Percentiles rank a stretch among this genome's conserved stretches.
These are phyloP conservation scores for Plectus sambesii DNA, from an alignment of 1,140 invertebrate genomes.

Conservation along the genomic window DNA sequence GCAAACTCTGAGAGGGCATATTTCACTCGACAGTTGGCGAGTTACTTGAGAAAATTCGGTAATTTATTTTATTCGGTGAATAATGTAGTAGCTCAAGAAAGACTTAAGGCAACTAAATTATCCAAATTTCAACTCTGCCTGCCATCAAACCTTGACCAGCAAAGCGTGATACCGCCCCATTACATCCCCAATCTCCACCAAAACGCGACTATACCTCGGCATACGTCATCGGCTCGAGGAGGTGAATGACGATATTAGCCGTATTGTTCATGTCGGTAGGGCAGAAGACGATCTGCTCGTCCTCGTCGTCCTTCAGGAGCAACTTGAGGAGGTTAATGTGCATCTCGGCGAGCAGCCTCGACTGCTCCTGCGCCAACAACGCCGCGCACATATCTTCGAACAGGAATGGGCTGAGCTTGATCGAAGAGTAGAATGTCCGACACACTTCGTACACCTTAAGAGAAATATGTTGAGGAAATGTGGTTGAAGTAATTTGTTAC, in stretches of 20 bases:
- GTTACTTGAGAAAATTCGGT: no score
- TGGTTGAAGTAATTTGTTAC: neutral
- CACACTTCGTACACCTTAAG: constrained; percentile 31
- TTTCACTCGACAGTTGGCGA: no score
- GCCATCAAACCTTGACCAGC: no score
- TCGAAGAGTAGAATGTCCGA: constrained; percentile 14
- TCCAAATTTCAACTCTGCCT: constrained; percentile 12
- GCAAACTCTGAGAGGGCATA: no score
- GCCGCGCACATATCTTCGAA: constrained; percentile 35
- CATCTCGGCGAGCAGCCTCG: constrained; percentile 27
- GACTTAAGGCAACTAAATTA: constrained; percentile 15
- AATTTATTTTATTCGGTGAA: no score
- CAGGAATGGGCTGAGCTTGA: constrained; percentile 31
- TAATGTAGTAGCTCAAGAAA: neutral
- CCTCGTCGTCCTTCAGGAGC: constrained; percentile 30
- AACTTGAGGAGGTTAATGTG: constrained; percentile 30
- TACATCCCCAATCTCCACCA: no score
- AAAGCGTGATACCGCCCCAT: no score
- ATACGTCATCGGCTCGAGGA: constrained; percentile 30
- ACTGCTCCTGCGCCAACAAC: constrained; percentile 14
- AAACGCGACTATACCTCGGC: constrained; percentile 29
- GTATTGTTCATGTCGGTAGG: constrained; percentile 27
- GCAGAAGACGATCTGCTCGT: constrained; percentile 29
- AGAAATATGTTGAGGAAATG: neutral
- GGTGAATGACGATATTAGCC: constrained; percentile 28